These are phyloP conservation scores for Jordanella pulchra DNA, from an alignment of 2,797 vertebrate species.

Conservation along the genomic window DNA sequence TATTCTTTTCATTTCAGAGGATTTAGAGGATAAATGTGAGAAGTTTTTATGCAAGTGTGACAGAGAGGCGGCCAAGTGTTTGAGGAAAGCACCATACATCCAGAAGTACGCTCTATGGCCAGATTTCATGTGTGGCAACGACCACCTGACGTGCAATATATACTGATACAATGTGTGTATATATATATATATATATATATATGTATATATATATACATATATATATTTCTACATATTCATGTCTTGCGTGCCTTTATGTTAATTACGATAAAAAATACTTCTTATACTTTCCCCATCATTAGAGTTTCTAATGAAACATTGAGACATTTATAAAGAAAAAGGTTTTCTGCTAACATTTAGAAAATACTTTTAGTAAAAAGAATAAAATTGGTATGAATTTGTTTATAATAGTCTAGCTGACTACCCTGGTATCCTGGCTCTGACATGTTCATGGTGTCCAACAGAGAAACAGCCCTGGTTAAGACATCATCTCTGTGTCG, in stretches of 20 bases:
- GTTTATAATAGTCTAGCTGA: too few species aligned
- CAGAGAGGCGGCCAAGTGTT: constrained; percentile 83
- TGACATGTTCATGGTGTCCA: too few species aligned
- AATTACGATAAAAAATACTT: neutral
- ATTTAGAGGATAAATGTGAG: constrained; percentile 84
- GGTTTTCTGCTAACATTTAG: too few species aligned
- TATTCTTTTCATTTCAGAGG: constrained; percentile 78
- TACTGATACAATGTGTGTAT: constrained; percentile 64
- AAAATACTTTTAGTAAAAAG: too few species aligned
- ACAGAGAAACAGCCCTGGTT: too few species aligned
- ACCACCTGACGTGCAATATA: constrained; percentile 81
- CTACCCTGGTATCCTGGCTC: too few species aligned
- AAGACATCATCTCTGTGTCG: too few species aligned
- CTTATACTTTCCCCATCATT: neutral
- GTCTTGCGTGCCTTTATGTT: constrained; percentile 27
- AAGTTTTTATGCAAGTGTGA: constrained; percentile 90
- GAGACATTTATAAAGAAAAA: neutral
- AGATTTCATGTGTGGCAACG: constrained; percentile 79
- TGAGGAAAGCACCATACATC: constrained; percentile 82
- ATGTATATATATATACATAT: too few species aligned
- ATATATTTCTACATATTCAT: too few species aligned
- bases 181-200: too few species aligned
- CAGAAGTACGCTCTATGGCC: constrained; percentile 84
- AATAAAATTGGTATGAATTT: too few species aligned
- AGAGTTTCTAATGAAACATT: neutral